Conservation (phyloP, 2,797 vertebrate genomes). For the Rhabdophis nuchalis region DNA sequence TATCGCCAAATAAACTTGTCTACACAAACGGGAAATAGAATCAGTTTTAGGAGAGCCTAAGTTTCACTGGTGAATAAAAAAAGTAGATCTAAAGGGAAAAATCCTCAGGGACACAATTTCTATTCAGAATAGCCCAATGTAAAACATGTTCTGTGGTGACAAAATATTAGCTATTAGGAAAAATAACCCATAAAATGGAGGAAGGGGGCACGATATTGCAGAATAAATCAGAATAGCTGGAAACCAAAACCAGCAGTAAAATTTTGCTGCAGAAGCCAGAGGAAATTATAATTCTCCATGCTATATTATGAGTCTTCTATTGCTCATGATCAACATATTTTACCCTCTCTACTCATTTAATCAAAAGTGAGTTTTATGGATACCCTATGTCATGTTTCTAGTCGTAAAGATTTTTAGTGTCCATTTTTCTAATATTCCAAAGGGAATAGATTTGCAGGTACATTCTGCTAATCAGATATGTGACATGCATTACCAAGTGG, state of each 20-base stretch:
- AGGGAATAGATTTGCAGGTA: slow-evolving; percentile 16
- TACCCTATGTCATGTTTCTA: slow-evolving; percentile 17
- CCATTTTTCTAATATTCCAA: slow-evolving; percentile 19
- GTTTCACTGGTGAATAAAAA: background rate
- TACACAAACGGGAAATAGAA: background rate
- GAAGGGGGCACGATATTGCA: background rate
- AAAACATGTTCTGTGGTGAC: background rate
- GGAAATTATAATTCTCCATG: slow-evolving; percentile 1
- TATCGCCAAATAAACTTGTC: background rate
- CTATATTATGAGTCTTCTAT: background rate
- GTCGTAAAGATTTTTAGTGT: slow-evolving; percentile 44
- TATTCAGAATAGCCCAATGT: background rate
- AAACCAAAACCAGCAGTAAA: background rate
- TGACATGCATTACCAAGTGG: slow-evolving; percentile 18
- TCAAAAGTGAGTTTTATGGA: slow-evolving; percentile 19
- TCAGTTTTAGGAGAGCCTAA: background rate
- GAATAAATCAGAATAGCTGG: background rate
- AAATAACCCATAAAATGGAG: background rate
- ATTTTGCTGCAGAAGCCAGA: background rate
- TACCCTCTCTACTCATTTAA: slow-evolving; percentile 21
- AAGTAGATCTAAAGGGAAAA: background rate
- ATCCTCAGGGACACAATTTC: background rate
- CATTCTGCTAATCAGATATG: slow-evolving; percentile 38
- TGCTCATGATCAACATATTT: slow-evolving; percentile 12
- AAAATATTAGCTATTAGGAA: background rate